Conservation (phyloP, 2,797 vertebrate species). For the Enteromius radiatus region DNA sequence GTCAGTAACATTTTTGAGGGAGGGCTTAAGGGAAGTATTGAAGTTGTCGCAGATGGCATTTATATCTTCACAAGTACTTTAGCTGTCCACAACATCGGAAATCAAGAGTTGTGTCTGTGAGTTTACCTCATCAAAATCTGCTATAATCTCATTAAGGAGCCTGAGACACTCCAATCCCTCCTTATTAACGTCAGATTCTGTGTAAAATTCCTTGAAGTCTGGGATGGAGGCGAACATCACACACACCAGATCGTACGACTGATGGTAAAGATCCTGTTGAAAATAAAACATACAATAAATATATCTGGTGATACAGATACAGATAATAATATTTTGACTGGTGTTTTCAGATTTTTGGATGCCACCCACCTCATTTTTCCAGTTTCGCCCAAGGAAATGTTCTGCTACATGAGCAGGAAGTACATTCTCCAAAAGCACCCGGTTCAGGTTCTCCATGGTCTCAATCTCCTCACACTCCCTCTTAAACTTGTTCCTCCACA, state of each 20-base stretch:
- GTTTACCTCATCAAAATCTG: conserved; percentile 93
- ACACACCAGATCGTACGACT: conserved; percentile 95
- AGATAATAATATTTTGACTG: background rate
- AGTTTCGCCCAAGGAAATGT: conserved; percentile 94
- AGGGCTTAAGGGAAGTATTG: background rate
- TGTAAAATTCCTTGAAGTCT: conserved; percentile 98
- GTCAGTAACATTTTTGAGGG: background rate
- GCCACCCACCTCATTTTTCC: conserved; percentile 92
- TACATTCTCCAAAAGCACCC: conserved; percentile 95
- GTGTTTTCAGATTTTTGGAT: background rate
- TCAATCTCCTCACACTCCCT: conserved; percentile 99
- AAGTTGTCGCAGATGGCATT: conserved; percentile 13
- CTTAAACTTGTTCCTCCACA: conserved; percentile 99
- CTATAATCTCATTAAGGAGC: conserved; percentile 96
- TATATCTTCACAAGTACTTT: conserved; percentile 6
- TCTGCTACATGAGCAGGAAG: conserved; percentile 94
- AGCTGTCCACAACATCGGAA: conserved; percentile 34
- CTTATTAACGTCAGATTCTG: conserved; percentile 97
- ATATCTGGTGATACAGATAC: background rate
- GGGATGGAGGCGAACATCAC: conserved; percentile 99
- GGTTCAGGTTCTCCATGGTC: conserved; percentile 98
- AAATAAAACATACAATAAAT: conserved; percentile 55
- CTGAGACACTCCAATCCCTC: conserved; percentile 96
- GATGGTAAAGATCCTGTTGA: conserved; percentile 92
- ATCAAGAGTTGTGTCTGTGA: background rate